phyloP scores from a whole-genome alignment of 92 coral and sea anemone species.

The Palythoa grandiflora region DNA sequence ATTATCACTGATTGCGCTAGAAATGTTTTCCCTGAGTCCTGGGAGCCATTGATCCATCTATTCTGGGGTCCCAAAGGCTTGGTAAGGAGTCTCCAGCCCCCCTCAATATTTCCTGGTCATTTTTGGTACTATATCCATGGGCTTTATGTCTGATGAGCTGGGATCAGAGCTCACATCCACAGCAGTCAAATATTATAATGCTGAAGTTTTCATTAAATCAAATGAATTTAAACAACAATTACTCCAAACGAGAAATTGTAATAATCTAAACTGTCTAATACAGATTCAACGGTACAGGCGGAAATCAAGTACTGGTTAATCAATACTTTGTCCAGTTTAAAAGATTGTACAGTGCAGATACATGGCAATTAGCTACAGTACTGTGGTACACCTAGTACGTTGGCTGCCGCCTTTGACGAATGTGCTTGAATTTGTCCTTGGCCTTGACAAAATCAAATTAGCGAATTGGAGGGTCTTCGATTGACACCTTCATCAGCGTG shows the following conservation, averaged over 20 bases:
- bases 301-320: conserved; percentile 23
- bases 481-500: conserved; percentile 13
- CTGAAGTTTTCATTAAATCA: conserved; percentile 17
- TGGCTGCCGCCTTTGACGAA: conserved; percentile 9
- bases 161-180: not conserved
- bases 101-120: not conserved
- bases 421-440: conserved; percentile 21
- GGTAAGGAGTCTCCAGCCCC: conserved; percentile 19
- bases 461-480: conserved; percentile 17
- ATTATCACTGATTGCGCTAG: conserved; percentile 27
- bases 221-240: conserved; percentile 4
- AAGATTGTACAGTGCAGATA: conserved; percentile 23
- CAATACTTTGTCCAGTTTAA: conserved; percentile 20
- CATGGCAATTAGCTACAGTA: conserved; percentile 25
- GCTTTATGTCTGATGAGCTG: not conserved
- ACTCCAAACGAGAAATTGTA: conserved; percentile 19
- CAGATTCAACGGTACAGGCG: not conserved
- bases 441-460: conserved; percentile 18
- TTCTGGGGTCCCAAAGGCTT: conserved; percentile 34
- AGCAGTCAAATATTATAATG: not conserved
- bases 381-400: conserved; percentile 5
- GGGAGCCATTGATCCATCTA: conserved; percentile 11
- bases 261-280: conserved; percentile 24
- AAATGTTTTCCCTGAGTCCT: conserved; percentile 10
- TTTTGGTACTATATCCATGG: too few species aligned